Base-by-base conservation (phyloP, 2,888 invertebrate genomes). In the Eupithecia subumbrata region DNA sequence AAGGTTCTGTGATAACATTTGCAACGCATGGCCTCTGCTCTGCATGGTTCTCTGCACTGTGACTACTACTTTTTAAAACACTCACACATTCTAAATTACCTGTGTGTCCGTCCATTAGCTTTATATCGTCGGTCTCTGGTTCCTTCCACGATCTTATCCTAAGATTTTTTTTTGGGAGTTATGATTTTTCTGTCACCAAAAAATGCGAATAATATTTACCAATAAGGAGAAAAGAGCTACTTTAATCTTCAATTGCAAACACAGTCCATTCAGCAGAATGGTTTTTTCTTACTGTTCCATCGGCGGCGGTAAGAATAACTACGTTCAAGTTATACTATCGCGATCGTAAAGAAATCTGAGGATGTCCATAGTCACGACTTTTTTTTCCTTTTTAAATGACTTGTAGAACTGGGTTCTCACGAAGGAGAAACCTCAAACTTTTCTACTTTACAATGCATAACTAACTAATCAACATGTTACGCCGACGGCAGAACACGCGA, bases 401-500 rank as follows among this genome's bases (percentile, higher is more conserved):
- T 71, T 7, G 25, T 45, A 45, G 25, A 43, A 64, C 30, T 43
- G 63, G 25, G 60, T 45, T 43, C 63, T 45, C 71, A 43, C 67
- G 52, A 52, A 72, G 67, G 30, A 69, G 56, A 70, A 64, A 30
- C 43, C 43, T 43, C 11, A 37, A 64, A 72, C 63, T 74, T 73
- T 63, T 73, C 52, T 16, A 52, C 63, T 78, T 70, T 69, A 69
- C 64, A 71, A 74, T 68, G 64, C 63, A 68, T 70, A 68, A 68
- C 71, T 72, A 70, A 71, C 69, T 63, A 73, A 74, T 71, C 56
- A 79, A 76, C 70, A 69, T 74, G 71, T 37, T 37, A 68, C 48
- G 40, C 79, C 81, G 78, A 80, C 81, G 84, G 82, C 82, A 82
- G 82, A 77, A 81, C 89, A 88, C 87, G 87, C 87, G 86, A 86